Evolutionary conservation across 2,888 invertebrate species (phyloP).

Genomic region (Ectemnius cavifrons): DNA sequence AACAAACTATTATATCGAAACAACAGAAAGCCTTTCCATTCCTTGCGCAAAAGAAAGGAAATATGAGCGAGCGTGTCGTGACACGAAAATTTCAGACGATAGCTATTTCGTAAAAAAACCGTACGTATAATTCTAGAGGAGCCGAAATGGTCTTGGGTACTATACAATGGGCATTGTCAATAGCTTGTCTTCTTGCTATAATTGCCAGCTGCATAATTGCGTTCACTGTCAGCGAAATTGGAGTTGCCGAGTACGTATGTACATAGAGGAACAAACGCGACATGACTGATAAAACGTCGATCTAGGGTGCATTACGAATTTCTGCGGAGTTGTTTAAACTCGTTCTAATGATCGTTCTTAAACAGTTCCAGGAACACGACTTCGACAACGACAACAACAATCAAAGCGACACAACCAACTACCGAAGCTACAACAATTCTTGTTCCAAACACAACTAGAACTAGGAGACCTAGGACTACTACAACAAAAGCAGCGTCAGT

Average conservation of each 20-base stretch:
- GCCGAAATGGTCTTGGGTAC: constrained; percentile 30
- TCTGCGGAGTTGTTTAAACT: no score
- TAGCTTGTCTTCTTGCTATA: constrained; percentile 36
- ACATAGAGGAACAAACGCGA: no score
- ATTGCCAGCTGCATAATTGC: constrained; percentile 27
- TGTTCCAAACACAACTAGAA: not conserved
- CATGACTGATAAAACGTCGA: no score
- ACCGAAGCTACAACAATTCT: not conserved
- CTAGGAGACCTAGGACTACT: constrained; percentile 2
- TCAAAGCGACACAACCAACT: not conserved
- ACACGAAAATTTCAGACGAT: no score
- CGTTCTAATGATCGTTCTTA: no score
- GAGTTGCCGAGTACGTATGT: not conserved
- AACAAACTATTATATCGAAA: not conserved
- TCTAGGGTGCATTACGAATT: no score
- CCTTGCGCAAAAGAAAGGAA: no score
- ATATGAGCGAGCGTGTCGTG: no score
- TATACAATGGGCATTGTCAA: constrained; percentile 46
- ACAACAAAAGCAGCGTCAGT: not conserved
- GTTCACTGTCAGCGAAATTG: not conserved
- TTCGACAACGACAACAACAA: not conserved
- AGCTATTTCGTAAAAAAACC: no score
- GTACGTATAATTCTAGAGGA: no score
- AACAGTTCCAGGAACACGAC: no score
- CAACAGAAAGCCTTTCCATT: no score